A percentile compares a stretch with the other conserved stretches of the same genome.
Conservation (phyloP, 2,888 invertebrate genomes). For the Drosophila bunnanda region DNA sequence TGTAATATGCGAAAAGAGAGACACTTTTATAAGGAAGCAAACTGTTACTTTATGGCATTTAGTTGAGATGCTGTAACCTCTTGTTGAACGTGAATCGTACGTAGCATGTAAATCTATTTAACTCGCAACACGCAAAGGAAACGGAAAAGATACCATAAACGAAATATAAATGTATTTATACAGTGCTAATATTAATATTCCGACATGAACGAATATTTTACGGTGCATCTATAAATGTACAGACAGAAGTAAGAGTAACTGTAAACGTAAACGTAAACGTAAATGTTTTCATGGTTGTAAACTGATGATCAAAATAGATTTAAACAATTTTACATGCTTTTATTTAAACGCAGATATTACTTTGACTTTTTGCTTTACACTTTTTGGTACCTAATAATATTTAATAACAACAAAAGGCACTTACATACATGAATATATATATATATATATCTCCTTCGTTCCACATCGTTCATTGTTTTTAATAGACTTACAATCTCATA, state of each 20-base stretch:
- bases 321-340: slow-evolving; percentile 60
- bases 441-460: slow-evolving; percentile 41
- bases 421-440: slow-evolving; percentile 41
- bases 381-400: slow-evolving; percentile 54
- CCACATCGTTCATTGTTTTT: slow-evolving; percentile 46
- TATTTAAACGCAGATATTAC: slow-evolving; percentile 52
- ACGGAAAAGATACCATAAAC: slow-evolving; percentile 21
- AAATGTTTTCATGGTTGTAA: slow-evolving; percentile 82
- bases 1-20: slow-evolving; percentile 60
- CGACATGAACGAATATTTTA: slow-evolving; percentile 65
- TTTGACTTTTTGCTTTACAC: slow-evolving; percentile 57
- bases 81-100: slow-evolving; percentile 76
- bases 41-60: slow-evolving; percentile 76
- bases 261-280: slow-evolving; percentile 60
- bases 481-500: slow-evolving; percentile 50
- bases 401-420: slow-evolving; percentile 32
- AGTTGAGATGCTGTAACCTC: slow-evolving; percentile 69
- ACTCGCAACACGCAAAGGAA: slow-evolving; percentile 35
- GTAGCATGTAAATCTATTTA: slow-evolving; percentile 65
- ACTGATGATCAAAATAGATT: slow-evolving; percentile 83
- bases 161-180: slow-evolving; percentile 51
- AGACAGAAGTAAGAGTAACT: slow-evolving; percentile 48
- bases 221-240: slow-evolving; percentile 47
- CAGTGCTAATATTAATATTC: slow-evolving; percentile 62
- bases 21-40: slow-evolving; percentile 66